phyloP scores from a whole-genome alignment of 2,888 invertebrate genomes.

The Hyposoter didymator region DNA sequence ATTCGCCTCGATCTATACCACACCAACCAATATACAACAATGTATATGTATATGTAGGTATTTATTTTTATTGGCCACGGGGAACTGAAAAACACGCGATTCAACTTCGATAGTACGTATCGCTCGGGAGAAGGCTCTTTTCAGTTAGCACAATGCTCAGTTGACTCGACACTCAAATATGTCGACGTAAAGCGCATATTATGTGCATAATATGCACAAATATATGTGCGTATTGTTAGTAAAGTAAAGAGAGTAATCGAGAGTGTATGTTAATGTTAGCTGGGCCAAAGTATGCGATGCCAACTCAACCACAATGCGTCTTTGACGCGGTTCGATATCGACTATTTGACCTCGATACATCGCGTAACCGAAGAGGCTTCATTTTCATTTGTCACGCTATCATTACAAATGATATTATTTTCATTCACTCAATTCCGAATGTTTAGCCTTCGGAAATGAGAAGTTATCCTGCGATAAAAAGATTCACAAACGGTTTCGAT shows the following conservation, averaged over 20 bases:
- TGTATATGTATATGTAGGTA: slow-evolving; percentile 6
- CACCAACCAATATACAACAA: slow-evolving; percentile 16
- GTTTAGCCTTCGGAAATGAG: neutral
- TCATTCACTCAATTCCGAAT: neutral
- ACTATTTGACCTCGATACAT: slow-evolving; percentile 58
- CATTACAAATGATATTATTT: neutral
- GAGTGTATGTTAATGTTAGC: slow-evolving; percentile 47
- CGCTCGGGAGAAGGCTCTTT: slow-evolving; percentile 45
- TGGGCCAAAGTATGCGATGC: slow-evolving; percentile 60
- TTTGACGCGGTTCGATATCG: slow-evolving; percentile 61
- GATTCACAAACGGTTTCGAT: too few species aligned
- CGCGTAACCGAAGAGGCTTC: slow-evolving; percentile 32
- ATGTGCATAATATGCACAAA: slow-evolving; percentile 16
- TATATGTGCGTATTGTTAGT: slow-evolving; percentile 34
- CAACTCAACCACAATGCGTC: slow-evolving; percentile 57
- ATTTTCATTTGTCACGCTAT: slow-evolving; percentile 32
- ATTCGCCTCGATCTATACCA: slow-evolving; percentile 12
- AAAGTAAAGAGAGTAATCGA: slow-evolving; percentile 13
- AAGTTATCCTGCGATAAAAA: neutral
- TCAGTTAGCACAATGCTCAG: slow-evolving; percentile 51
- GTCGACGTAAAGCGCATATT: slow-evolving; percentile 21
- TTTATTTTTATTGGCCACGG: slow-evolving; percentile 35
- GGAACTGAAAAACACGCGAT: slow-evolving; percentile 60
- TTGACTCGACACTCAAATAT: slow-evolving; percentile 47
- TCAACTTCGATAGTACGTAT: slow-evolving; percentile 66